Percentiles rank a stretch among this genome's conserved stretches.
Evolutionary conservation across 2,888 invertebrate species (phyloP).

Genomic region (Peribatodes rhomboidaria): DNA sequence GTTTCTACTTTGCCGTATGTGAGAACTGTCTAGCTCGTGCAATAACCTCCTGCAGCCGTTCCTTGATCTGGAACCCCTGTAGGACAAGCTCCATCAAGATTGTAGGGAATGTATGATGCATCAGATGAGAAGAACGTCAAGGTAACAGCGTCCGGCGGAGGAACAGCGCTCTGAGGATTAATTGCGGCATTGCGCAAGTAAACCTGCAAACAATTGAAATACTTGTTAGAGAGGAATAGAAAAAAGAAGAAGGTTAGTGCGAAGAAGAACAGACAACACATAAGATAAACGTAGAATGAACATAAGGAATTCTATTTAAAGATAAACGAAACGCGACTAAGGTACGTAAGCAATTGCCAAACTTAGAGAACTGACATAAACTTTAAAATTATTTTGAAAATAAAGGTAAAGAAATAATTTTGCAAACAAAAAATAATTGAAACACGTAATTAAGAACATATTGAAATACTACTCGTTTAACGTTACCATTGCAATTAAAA

Average conservation of each 20-base stretch:
- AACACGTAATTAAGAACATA: too few species aligned
- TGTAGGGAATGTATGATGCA: background rate
- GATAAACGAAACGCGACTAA: background rate
- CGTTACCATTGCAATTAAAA: too few species aligned
- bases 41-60: background rate
- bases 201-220: slow-evolving; percentile 6
- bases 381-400: too few species aligned
- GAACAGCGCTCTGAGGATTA: background rate
- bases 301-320: background rate
- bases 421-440: too few species aligned
- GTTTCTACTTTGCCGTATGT: background rate
- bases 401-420: too few species aligned
- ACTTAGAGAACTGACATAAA: too few species aligned
- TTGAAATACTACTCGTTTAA: too few species aligned
- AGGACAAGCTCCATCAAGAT: background rate
- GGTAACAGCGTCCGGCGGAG: background rate
- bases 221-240: background rate
- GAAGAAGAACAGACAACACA: background rate
- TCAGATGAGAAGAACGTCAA: background rate
- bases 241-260: background rate
- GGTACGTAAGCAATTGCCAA: too few species aligned
- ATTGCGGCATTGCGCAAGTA: background rate
- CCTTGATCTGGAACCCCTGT: background rate
- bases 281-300: background rate
- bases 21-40: background rate